Evolutionary conservation across 2,113 vertebrate genomes (phyloP).

Genomic region (Rynchops niger): DNA sequence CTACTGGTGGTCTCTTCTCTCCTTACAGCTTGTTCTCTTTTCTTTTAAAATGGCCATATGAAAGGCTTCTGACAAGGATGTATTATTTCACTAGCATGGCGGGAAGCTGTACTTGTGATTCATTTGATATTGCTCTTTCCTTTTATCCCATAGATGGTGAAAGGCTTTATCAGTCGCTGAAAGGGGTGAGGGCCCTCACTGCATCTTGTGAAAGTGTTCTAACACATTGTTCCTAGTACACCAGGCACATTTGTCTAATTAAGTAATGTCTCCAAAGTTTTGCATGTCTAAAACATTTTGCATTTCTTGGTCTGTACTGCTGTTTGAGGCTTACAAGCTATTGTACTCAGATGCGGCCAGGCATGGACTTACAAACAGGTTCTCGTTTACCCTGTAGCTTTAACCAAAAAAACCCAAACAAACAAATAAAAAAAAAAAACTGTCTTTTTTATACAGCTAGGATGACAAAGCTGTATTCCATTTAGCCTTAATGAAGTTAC

Average conservation of each 20-base stretch:
- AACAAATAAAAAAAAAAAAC: neutral
- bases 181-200: neutral
- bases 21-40: neutral
- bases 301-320: neutral
- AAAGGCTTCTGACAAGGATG: constrained; percentile 21
- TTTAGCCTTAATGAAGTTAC: neutral
- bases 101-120: constrained; percentile 2
- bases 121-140: neutral
- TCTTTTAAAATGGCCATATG: neutral
- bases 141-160: neutral
- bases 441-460: neutral
- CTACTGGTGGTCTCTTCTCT: neutral
- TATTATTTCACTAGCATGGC: neutral
- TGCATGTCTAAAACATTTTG: neutral
- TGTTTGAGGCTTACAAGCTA: neutral
- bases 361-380: neutral
- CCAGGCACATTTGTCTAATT: neutral
- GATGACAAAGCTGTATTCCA: neutral
- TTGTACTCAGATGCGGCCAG: neutral
- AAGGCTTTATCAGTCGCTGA: neutral
- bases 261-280: neutral
- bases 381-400: neutral
- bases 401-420: neutral
- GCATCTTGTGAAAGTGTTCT: neutral
- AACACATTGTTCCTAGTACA: neutral